Evolutionary conservation across 1,140 invertebrate genomes (phyloP).

Genomic region (Prorops nasuta): DNA sequence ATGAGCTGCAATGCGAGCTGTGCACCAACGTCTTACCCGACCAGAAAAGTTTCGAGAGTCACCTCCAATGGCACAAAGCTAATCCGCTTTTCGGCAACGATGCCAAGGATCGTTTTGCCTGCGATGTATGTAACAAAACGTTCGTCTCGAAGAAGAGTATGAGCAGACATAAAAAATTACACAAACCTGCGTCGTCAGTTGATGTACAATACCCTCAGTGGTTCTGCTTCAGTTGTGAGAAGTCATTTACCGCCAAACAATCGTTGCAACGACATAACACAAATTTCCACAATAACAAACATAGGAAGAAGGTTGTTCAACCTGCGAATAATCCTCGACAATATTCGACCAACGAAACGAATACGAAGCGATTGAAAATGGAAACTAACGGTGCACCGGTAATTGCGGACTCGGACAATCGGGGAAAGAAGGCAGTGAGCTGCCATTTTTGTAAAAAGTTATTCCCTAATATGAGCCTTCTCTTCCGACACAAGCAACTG

Average conservation of each 20-base stretch:
- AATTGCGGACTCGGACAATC: background rate
- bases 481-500: slow-evolving; percentile 46
- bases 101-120: slow-evolving; percentile 50
- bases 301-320: too few species aligned
- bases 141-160: slow-evolving; percentile 54
- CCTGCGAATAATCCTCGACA: too few species aligned
- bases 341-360: background rate
- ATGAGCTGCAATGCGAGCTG: slow-evolving; percentile 60
- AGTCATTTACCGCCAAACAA: slow-evolving; percentile 56
- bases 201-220: background rate
- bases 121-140: slow-evolving; percentile 62
- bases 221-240: slow-evolving; percentile 53
- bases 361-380: slow-evolving; percentile 1
- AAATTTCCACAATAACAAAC: slow-evolving; percentile 12
- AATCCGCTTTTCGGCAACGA: slow-evolving; percentile 41
- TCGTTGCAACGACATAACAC: slow-evolving; percentile 22
- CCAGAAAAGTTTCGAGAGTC: slow-evolving; percentile 55
- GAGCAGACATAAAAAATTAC: slow-evolving; percentile 57
- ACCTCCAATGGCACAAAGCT: slow-evolving; percentile 57
- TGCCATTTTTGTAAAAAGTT: slow-evolving; percentile 44
- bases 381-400: background rate
- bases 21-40: slow-evolving; percentile 62
- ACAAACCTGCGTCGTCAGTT: slow-evolving; percentile 44
- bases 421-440: slow-evolving; percentile 40
- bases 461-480: slow-evolving; percentile 42